Evolutionary conservation across 2,113 vertebrate genomes (phyloP), one percentile per base, ranked within the genome.

Genomic region (Solea solea): DNA sequence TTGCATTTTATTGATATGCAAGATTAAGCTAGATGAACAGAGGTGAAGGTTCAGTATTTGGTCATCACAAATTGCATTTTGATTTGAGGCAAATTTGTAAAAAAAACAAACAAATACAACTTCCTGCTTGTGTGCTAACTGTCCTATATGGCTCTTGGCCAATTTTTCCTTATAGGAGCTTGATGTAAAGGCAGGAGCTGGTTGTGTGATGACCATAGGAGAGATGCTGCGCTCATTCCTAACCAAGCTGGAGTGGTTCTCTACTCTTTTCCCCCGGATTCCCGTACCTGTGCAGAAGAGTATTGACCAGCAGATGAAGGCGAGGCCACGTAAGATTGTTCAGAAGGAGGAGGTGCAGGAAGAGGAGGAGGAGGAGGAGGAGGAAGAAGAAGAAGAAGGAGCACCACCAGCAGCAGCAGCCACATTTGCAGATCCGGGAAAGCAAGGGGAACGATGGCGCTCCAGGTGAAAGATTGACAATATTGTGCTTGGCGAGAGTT

Each of bases 181-280:
- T 56, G 98, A 99, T 64, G 98, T 99, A 82, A 99, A 99, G 87
- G 98, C 98, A 34, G 98, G 98, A 9, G 97, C 97, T 0, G 97
- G 98, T 52, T 99, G 97, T 4, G 94, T 99, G 27, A 99, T 99
- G 98, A 97, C 96, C 52, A 85, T 99, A 3, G 98, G 98, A 64
- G 98, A 99, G 85, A 99, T 99, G 98, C 92, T 99, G 16, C 96
- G 98, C 54, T 99, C 97, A 80, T 99, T 97, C 87, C 94, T 99
- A 70, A 98, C 97, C 85, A 99, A 99, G 79, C 93, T 99, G 46
- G 98, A 99, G 84, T 99, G 98, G 98, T 99, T 99, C 91, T 98
- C 98, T 77, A 99, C 98, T 0, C 89, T 99, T 76, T 99, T 99
- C 69, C 98, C 98, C 58, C 96, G 98, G 79, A 99, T 99, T 90